Conservation (phyloP, 2,113 vertebrate genomes). For the Anguilla rostrata region DNA sequence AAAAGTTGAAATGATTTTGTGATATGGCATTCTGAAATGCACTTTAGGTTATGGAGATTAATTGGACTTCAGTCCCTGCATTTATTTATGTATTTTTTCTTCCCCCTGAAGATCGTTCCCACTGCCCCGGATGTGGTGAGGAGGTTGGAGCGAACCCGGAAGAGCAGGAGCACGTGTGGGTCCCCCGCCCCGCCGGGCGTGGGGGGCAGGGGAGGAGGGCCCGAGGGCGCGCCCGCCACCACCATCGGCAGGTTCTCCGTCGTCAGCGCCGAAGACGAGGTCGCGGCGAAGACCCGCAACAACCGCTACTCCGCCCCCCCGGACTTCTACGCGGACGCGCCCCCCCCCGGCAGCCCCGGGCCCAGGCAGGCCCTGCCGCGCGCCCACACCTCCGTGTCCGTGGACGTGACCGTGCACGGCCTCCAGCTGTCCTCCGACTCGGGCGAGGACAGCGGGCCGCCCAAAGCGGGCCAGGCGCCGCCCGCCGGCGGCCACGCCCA, state of each 20-base stretch:
- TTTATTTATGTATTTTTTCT: constrained; percentile 14
- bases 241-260: constrained; percentile 94
- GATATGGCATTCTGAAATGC: not conserved
- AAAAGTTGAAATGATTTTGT: not conserved
- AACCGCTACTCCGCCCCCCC: constrained; percentile 91
- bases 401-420: constrained; percentile 57
- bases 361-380: constrained; percentile 67
- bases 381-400: constrained; percentile 65
- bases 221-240: constrained; percentile 70
- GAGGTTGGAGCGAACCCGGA: constrained; percentile 65
- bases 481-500: constrained; percentile 47
- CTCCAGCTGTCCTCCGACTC: constrained; percentile 87
- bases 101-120: constrained; percentile 58
- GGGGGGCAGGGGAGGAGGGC: constrained; percentile 42
- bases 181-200: constrained; percentile 60
- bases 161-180: constrained; percentile 58
- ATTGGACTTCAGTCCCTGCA: not conserved
- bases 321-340: constrained; percentile 85
- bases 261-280: constrained; percentile 83
- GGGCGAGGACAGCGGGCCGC: constrained; percentile 75
- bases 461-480: constrained; percentile 36
- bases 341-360: constrained; percentile 71
- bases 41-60: not conserved
- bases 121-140: constrained; percentile 72
- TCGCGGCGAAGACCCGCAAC: constrained; percentile 76